A percentile compares a stretch with the other conserved stretches of the same genome.
Evolutionary conservation across 1,140 invertebrate species (phyloP).

Genomic region (Trachelipus rathkii): DNA sequence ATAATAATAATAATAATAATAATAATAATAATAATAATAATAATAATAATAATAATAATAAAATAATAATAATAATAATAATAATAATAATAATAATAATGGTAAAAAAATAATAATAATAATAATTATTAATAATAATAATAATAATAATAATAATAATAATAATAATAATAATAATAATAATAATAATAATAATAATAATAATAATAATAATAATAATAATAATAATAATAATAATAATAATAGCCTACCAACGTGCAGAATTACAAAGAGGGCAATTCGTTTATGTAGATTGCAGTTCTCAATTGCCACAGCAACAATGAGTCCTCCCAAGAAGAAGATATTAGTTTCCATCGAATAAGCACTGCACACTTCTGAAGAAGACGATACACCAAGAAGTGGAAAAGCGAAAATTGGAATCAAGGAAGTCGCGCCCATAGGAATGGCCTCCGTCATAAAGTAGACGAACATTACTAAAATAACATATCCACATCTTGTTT

Average conservation of each 20-base stretch:
- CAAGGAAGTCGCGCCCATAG: neutral
- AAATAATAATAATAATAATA: no score
- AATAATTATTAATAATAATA: no score
- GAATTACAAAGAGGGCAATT: conserved; percentile 49
- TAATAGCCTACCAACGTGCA: conserved; percentile 44
- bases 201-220: no score
- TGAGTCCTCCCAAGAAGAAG: conserved; percentile 46
- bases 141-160: no score
- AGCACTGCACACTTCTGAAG: neutral
- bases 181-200: no score
- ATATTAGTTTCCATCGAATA: conserved; percentile 21
- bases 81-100: no score
- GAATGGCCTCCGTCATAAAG: neutral
- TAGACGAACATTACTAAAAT: neutral
- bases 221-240: no score
- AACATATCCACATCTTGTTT: conserved; percentile 48
- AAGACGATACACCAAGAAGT: neutral
- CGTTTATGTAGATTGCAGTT: conserved; percentile 50
- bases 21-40: no score
- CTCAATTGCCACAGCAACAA: conserved; percentile 50
- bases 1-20: no score
- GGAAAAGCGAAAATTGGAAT: neutral
- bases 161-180: no score
- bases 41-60: no score
- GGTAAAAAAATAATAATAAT: no score